Evolutionary conservation across 2,113 vertebrate species (phyloP).

Genomic region (Cyanoderma ruficeps): DNA sequence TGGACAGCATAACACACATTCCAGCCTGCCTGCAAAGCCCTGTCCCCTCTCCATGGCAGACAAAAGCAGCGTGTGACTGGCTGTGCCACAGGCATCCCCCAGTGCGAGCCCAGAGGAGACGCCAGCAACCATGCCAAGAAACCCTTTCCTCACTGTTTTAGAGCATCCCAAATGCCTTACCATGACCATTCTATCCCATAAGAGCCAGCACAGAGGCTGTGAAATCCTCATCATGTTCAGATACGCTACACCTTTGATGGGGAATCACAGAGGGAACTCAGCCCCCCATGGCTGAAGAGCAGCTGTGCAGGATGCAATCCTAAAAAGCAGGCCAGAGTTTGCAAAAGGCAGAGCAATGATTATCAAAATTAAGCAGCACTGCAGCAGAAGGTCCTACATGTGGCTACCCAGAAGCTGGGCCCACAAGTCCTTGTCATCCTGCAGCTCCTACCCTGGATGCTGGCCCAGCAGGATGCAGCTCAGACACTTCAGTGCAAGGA

Average conservation of each 20-base stretch:
- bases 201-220: not conserved
- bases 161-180: not conserved
- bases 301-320: not conserved
- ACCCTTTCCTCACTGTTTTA: not conserved
- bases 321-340: not conserved
- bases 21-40: not conserved
- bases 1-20: not conserved
- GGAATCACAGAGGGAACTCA: not conserved
- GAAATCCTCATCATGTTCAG: not conserved
- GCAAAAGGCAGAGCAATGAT: not conserved
- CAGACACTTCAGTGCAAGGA: not conserved
- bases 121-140: accelerated
- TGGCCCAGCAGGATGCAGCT: not conserved
- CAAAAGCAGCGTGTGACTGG: accelerated
- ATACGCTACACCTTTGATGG: accelerated
- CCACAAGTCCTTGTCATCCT: not conserved
- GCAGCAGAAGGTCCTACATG: not conserved
- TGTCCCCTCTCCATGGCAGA: not conserved
- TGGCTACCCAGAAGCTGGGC: not conserved
- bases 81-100: not conserved
- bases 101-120: not conserved
- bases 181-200: not conserved
- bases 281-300: not conserved
- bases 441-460: not conserved
- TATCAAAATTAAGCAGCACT: not conserved